phyloP scores from a whole-genome alignment of 2,113 vertebrate species.

The Gorsachius goisagi region DNA sequence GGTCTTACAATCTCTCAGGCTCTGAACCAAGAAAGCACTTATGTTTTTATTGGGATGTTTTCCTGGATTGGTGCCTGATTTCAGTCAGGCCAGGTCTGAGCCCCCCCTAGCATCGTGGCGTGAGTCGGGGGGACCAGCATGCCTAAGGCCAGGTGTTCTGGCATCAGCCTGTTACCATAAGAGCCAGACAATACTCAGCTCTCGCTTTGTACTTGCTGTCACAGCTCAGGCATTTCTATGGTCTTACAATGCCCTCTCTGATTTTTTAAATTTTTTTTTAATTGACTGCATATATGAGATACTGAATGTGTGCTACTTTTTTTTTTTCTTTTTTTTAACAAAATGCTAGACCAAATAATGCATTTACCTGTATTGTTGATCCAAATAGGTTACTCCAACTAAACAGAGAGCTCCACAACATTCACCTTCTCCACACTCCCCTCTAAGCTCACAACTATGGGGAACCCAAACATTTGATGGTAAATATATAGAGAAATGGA shows the following conservation, averaged over 20 bases:
- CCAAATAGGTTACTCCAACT: background rate
- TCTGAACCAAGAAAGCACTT: background rate
- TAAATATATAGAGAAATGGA: background rate
- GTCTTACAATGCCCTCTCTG: background rate
- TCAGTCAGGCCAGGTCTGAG: background rate
- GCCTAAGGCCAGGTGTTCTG: background rate
- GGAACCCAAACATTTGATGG: background rate
- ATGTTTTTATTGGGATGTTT: background rate
- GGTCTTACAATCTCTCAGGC: background rate
- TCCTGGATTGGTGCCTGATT: background rate
- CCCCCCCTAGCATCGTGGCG: background rate
- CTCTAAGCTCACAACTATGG: fast-evolving
- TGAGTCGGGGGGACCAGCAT: fast-evolving
- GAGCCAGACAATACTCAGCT: background rate
- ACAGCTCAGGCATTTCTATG: background rate
- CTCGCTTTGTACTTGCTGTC: background rate
- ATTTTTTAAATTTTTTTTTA: background rate
- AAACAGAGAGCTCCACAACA: background rate
- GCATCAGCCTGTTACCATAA: background rate
- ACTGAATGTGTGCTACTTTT: background rate
- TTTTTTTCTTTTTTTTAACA: background rate
- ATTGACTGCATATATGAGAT: fast-evolving
- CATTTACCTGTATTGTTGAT: background rate
- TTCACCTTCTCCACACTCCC: background rate
- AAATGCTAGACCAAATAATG: background rate